Evolutionary conservation across 2,113 vertebrate species (phyloP), one percentile per base, ranked within the genome.

Genomic region (Salvelinus sp.): DNA sequence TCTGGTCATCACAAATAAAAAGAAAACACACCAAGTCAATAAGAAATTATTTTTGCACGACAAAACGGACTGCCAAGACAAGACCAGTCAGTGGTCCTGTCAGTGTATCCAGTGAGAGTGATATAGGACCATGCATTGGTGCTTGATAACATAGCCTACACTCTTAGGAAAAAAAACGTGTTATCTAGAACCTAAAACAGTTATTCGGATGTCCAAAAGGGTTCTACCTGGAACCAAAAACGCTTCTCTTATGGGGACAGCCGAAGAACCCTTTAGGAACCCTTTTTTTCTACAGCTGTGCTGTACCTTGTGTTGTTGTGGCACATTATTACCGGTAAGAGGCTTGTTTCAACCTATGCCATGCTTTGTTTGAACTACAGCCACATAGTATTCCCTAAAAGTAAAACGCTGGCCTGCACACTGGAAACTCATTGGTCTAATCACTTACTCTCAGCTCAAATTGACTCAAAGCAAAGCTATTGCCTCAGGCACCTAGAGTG

Each of bases 261-360:
- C 38, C 38, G 0, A 44, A 44, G 38, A 9, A 44, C 38, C 38
- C 38, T 7, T 38, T 27, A 25, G 25, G 18, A 28, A 23, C 30
- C 30, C 30, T 6, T 33, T 33, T 33, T 6, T 33, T 30, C 30
- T 33, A 33, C 48, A 57, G 71, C 30, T 75, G 18, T 22, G 28
- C 48, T 70, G 58, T 62, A 74, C 50, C 62, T 4, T 44, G 47
- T 71, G 18, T 63, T 28, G 27, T 14, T 62, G 57, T 80, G 62
- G 13, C 22, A 72, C 23, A 76, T 76, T 84, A 85, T 81, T 83
- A 80, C 85, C 84, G 79, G 82, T 87, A 67, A 33, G 3, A 67
- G 64, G n/a, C 6, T 22, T 79, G 72, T 30, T 69, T 79, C 74
- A 74, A 70, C 74, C 48, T 60, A 2, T 64, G 27, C 33, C 62